Evolutionary conservation across 1,140 invertebrate species (phyloP), one percentile per base, ranked within the genome.

Genomic region (Carposina sasakii): DNA sequence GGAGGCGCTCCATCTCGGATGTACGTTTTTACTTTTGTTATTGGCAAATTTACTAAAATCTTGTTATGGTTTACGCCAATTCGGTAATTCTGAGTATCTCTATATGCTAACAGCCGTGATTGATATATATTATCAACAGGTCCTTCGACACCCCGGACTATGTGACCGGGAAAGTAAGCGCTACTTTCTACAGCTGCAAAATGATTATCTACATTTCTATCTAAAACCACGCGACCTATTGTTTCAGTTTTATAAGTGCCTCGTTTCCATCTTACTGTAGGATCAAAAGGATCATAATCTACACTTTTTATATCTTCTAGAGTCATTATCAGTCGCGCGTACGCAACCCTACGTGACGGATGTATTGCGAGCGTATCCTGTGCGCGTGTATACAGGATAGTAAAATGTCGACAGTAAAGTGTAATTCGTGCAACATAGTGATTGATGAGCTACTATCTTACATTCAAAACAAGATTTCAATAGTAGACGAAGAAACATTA

Each of bases 51-150:
- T 17, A 97, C 92, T 21, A 94, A 90, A 34, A 97, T 83, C 66
- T 96, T 93, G 10, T 90, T 84, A 73, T 92, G 93, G 76, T 97
- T 97, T 1, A 91, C 85, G 15, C 96, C 95, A 13, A 97, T 82
- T 1, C 95, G 89, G 76, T 97, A 91, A 45, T 93, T 87, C 54
- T 96, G 94, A 4, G 95, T 94, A 71, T 97, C 95, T 1, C 88
- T 87, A 71, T 97, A 97, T 16, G 93, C 88, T 62, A 96, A 94
- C 2, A 95, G 81, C 43, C 96, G 90, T 37, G 92, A 94, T 85
- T 92, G 91, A 31, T 97, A 84, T 90, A 97, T 91, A 77, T 93
- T 94, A 70, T 97, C 95, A 1, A 92, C 93, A 48, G 91, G 92
- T 5, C 92, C 87, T 60, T 92, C 88, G 58, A 97, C 93, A 30